Evolutionary conservation across 2,888 invertebrate genomes (phyloP), one percentile per base, ranked within the genome.

Genomic region (Leistus spinibarbis): DNA sequence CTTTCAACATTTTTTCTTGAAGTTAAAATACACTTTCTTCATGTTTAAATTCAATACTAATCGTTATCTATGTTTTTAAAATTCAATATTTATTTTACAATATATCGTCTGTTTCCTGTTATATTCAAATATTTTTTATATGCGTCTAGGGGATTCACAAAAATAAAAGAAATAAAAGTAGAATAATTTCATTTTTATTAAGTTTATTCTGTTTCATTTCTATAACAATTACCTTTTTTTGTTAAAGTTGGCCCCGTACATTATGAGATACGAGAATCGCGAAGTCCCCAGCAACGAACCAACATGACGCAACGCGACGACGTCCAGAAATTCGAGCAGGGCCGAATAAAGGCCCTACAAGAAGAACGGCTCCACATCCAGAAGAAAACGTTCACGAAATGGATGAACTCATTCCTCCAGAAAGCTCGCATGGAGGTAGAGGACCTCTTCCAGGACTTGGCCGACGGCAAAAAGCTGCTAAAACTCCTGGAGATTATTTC

Each of bases 341-440:
- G 95, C 84, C 93, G 98, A 80, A 98, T 98, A 85, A 93, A 94
- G 89, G 96, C 96, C 84, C 91, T 99, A 85, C 98, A 98, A 86
- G 97, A 98, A 87, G 99, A 99, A 88, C 93, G 99, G 76, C 89
- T 98, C 79, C 95, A 97, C 87, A 99, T 99, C 81, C 99, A 99
- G 88, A 99, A 99, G 91, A 99, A 99, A 87, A 99, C 99, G 27
- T 99, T 99, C 88, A 99, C 99, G 81, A 99, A 99, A 96, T 98
- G 98, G 98, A 95, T 98, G 93, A 98, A 98, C 88, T 97, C 96
- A 19, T 97, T 97, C 87, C 87, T 98, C 82, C 92, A 94, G 84
- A 97, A 97, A 98, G 97, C 95, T 77, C 94, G 98, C 79, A 94
- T 99, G 95, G 98, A 99, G 87, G 97, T 99, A 86, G 95, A 96